phyloP scores from a whole-genome alignment of 1,140 invertebrate species.

The Euschistus heros region DNA sequence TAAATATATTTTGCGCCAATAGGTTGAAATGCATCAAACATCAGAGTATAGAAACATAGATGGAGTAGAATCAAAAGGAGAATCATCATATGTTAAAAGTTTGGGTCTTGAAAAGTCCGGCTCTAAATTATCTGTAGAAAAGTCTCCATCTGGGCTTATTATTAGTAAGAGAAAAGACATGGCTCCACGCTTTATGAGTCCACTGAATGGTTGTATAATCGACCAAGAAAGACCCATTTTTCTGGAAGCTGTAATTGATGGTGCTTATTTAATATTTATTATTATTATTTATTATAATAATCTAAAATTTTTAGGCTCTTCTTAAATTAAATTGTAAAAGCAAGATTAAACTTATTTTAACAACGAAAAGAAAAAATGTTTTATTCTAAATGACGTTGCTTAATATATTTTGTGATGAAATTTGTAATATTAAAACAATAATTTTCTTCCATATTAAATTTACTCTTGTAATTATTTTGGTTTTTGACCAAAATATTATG shows the following conservation, averaged over 20 bases:
- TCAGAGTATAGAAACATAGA: conserved; percentile 31
- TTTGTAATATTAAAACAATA: too few species aligned
- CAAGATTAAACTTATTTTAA: too few species aligned
- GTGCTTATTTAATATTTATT: conserved; percentile 32
- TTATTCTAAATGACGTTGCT: not conserved
- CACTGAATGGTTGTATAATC: conserved; percentile 60
- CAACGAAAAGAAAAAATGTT: not conserved
- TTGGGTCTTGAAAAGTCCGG: not conserved
- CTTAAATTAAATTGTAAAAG: too few species aligned
- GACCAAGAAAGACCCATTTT: conserved; percentile 59
- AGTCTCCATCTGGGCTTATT: conserved; percentile 3
- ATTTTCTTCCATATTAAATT: not conserved
- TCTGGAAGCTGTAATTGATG: conserved; percentile 62
- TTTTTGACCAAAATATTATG: not conserved
- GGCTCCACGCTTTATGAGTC: conserved; percentile 55
- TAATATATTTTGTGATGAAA: too few species aligned
- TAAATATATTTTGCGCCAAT: not conserved
- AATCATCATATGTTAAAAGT: conserved; percentile 11
- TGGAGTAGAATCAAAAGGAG: conserved; percentile 28
- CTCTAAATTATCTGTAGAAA: not conserved
- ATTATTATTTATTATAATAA: too few species aligned
- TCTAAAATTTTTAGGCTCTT: too few species aligned
- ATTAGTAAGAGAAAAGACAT: conserved; percentile 39
- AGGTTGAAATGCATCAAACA: conserved; percentile 31
- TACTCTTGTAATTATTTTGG: not conserved